Conservation (phyloP, 1,140 invertebrate species). For the Orussus abietinus region DNA sequence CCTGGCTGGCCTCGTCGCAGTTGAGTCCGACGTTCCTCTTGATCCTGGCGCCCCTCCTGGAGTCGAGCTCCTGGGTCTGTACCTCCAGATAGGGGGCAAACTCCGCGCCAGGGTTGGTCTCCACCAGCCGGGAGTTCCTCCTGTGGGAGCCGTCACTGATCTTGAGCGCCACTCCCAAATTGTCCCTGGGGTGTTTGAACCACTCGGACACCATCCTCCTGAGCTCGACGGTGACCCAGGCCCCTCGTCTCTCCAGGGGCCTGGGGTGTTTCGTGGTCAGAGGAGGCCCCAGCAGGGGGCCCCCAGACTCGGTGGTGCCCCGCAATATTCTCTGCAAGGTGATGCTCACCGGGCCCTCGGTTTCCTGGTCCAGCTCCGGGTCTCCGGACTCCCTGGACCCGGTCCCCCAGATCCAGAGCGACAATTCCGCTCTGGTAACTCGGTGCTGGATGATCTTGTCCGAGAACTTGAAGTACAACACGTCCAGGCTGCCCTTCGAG, state of each 20-base stretch:
- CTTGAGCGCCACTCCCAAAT: slow-evolving; percentile 71
- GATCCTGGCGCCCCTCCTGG: slow-evolving; percentile 59
- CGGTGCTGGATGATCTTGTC: slow-evolving; percentile 55
- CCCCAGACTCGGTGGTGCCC: slow-evolving; percentile 31
- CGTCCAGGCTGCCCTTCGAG: slow-evolving; percentile 46
- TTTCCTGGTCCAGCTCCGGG: slow-evolving; percentile 22
- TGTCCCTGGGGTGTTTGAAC: slow-evolving; percentile 68
- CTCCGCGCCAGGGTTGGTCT: slow-evolving; percentile 47
- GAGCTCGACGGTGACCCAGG: slow-evolving; percentile 72
- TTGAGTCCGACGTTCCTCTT: slow-evolving; percentile 75
- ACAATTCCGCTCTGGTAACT: slow-evolving; percentile 54
- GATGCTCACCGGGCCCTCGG: slow-evolving; percentile 36
- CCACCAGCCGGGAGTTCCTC: slow-evolving; percentile 35
- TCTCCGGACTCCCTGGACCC: slow-evolving; percentile 20
- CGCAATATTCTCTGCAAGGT: slow-evolving; percentile 46
- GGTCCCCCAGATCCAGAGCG: slow-evolving; percentile 52
- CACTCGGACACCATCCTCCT: slow-evolving; percentile 73
- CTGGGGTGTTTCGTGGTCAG: slow-evolving; percentile 45
- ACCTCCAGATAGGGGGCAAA: slow-evolving; percentile 61
- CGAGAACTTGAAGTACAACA: slow-evolving; percentile 59
- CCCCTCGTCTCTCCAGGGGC: slow-evolving; percentile 52
- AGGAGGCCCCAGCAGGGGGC: slow-evolving; percentile 34
- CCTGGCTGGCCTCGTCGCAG: slow-evolving; percentile 72
- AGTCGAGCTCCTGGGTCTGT: slow-evolving; percentile 77
- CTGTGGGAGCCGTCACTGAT: slow-evolving; percentile 43